These are phyloP conservation scores for Aplocera efformata DNA, from an alignment of 2,888 invertebrate genomes.

Conservation along the genomic window DNA sequence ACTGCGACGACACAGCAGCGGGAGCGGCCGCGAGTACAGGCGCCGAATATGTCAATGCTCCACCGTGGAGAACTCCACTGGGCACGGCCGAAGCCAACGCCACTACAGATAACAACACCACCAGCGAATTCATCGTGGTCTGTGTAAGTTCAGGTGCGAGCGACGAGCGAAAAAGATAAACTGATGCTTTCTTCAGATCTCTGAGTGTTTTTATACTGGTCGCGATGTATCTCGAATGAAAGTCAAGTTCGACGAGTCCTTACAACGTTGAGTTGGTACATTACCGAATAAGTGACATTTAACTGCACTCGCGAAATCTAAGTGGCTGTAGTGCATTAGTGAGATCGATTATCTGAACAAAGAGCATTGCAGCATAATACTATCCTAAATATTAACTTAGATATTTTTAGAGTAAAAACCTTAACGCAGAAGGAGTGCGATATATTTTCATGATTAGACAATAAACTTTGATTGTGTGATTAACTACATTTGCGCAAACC, in stretches of 20 bases:
- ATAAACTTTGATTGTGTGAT: too few species aligned
- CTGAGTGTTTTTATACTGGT: slow-evolving; percentile 61
- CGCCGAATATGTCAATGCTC: slow-evolving; percentile 43
- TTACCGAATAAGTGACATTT: slow-evolving; percentile 25
- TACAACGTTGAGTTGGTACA: slow-evolving; percentile 36
- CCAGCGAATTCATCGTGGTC: slow-evolving; percentile 82
- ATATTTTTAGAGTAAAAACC: too few species aligned
- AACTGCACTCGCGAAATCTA: slow-evolving; percentile 4
- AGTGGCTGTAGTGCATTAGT: neutral
- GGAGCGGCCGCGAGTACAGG: slow-evolving; percentile 34
- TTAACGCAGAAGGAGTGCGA: too few species aligned
- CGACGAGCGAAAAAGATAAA: slow-evolving; percentile 53
- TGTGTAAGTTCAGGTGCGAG: slow-evolving; percentile 72
- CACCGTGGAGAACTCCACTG: slow-evolving; percentile 34
- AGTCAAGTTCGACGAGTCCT: slow-evolving; percentile 71
- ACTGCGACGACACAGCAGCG: slow-evolving; percentile 43
- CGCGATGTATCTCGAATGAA: slow-evolving; percentile 51
- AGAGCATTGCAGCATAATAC: too few species aligned
- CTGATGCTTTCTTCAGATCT: slow-evolving; percentile 66
- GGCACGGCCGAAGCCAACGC: slow-evolving; percentile 58
- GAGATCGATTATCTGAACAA: too few species aligned
- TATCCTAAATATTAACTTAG: too few species aligned
- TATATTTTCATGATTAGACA: too few species aligned
- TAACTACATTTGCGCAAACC: too few species aligned
- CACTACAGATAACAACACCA: slow-evolving; percentile 83